A percentile compares a stretch with the other conserved stretches of the same genome.
Conservation (phyloP, 2,113 vertebrate genomes). For the Ranitomeya imitator region DNA sequence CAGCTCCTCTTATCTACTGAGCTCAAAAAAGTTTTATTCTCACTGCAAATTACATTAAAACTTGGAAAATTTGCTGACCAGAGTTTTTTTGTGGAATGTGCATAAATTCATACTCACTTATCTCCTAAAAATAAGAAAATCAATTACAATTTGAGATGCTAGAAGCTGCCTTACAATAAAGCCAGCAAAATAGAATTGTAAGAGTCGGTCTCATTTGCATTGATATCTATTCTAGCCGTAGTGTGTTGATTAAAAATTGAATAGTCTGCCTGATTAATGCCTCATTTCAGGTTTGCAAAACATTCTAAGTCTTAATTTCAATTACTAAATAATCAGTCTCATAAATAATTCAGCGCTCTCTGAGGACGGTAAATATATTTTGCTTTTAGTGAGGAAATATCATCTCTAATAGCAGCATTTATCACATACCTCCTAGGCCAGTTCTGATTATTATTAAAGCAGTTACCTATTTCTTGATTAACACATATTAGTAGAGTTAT, state of each 20-base stretch:
- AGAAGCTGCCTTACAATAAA: slow-evolving; percentile 61
- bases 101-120: background rate
- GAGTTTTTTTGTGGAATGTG: background rate
- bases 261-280: slow-evolving; percentile 75
- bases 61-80: background rate
- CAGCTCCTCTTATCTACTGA: background rate
- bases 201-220: slow-evolving; percentile 71
- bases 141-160: slow-evolving; percentile 64
- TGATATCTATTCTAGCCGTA: slow-evolving; percentile 70
- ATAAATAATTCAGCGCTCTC: slow-evolving; percentile 73
- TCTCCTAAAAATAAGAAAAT: slow-evolving; percentile 26
- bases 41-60: background rate
- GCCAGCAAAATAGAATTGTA: slow-evolving; percentile 61
- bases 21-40: background rate
- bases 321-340: slow-evolving; percentile 80
- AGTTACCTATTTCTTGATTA: background rate
- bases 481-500: background rate
- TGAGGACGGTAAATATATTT: slow-evolving; percentile 2
- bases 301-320: slow-evolving; percentile 76
- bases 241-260: slow-evolving; percentile 78
- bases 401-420: background rate
- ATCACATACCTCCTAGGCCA: background rate
- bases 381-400: background rate
- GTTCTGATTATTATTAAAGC: background rate
- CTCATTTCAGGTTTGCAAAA: slow-evolving; percentile 76